phyloP scores from a whole-genome alignment of 1,140 invertebrate genomes.

The Sitobion miscanthi region DNA sequence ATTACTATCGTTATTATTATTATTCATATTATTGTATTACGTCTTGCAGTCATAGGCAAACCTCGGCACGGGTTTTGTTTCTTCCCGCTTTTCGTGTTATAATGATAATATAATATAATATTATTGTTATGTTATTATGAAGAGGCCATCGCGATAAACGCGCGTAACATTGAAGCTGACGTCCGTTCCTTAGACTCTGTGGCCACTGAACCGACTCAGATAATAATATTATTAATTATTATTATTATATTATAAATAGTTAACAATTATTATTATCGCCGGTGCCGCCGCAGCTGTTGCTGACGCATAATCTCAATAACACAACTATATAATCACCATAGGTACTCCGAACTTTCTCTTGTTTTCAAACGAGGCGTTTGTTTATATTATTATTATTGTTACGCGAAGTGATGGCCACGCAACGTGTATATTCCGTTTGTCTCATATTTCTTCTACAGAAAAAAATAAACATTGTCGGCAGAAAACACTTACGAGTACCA shows the following conservation, averaged over 20 bases:
- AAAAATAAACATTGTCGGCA: not conserved
- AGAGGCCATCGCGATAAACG: slow-evolving; percentile 43
- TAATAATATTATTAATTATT: not conserved
- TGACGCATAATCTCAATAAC: not conserved
- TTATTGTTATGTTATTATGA: not conserved
- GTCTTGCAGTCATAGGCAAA: not conserved
- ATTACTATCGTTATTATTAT: not conserved
- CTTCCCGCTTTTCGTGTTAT: not conserved
- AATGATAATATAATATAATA: not conserved
- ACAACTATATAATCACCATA: not conserved
- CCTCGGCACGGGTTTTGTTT: not conserved
- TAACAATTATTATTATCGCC: not conserved
- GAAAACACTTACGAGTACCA: not conserved
- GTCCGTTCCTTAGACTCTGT: not conserved
- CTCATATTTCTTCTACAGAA: not conserved
- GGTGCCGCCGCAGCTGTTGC: not conserved
- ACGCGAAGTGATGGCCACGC: not conserved
- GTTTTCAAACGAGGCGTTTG: not conserved
- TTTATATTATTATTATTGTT: not conserved
- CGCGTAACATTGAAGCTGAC: slow-evolving; percentile 19
- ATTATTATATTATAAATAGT: not conserved
- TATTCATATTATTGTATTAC: not conserved
- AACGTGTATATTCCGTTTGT: not conserved
- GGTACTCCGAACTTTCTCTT: not conserved
- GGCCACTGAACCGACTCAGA: not conserved